Evolutionary conservation across 1,140 invertebrate species (phyloP).

Genomic region (Drosophila lacteicornis): DNA sequence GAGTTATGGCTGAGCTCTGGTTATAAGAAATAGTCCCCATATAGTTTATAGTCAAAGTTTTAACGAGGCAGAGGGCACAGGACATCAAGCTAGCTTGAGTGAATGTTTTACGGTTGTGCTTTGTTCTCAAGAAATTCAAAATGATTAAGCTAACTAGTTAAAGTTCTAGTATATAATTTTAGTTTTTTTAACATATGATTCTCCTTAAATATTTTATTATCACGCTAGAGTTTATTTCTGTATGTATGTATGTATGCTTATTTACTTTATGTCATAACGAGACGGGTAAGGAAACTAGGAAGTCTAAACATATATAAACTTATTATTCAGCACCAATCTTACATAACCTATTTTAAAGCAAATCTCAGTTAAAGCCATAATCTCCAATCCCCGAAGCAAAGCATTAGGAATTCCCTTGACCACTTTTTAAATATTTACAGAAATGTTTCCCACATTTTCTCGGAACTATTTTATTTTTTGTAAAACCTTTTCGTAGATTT

Average conservation of each 20-base stretch:
- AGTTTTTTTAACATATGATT: too few species aligned
- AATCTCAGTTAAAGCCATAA: not conserved
- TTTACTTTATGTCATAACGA: too few species aligned
- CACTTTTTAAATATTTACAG: conserved; percentile 64
- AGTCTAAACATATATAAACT: too few species aligned
- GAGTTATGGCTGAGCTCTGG: conserved; percentile 41
- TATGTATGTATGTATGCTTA: too few species aligned
- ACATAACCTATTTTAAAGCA: not conserved
- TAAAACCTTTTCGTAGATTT: conserved; percentile 64
- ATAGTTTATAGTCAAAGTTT: conserved; percentile 41
- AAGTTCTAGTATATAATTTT: not conserved
- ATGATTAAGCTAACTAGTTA: not conserved
- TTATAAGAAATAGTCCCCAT: conserved; percentile 4
- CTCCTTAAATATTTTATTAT: not conserved
- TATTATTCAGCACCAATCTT: not conserved
- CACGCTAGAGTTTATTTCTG: too few species aligned
- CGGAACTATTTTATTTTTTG: not conserved
- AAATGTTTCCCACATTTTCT: conserved; percentile 6
- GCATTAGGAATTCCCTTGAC: conserved; percentile 18
- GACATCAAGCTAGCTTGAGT: conserved; percentile 4
- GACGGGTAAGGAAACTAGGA: too few species aligned
- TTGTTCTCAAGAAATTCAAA: not conserved
- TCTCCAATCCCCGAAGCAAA: not conserved
- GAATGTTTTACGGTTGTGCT: conserved; percentile 20
- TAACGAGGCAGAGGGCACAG: conserved; percentile 5